phyloP scores from a whole-genome alignment of 2,888 invertebrate genomes.

The Ernsta delagoae region DNA sequence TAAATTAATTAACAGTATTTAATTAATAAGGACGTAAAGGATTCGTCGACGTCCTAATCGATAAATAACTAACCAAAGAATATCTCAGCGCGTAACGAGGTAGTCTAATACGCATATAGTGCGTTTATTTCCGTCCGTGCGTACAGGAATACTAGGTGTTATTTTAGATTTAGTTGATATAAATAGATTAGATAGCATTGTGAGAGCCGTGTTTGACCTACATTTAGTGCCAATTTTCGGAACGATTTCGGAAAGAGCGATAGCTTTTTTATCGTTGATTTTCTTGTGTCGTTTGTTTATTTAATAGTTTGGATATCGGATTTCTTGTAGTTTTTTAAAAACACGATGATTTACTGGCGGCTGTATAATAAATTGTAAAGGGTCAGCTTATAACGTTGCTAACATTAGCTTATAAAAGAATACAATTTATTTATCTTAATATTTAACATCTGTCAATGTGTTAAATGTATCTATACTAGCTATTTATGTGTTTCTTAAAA shows the following conservation, averaged over 20 bases:
- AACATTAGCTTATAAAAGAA: no score
- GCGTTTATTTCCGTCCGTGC: constrained; percentile 70
- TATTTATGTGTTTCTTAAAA: no score
- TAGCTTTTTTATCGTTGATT: constrained; percentile 28
- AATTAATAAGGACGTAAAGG: neutral
- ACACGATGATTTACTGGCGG: no score
- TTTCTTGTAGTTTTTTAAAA: neutral
- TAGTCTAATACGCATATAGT: constrained; percentile 48
- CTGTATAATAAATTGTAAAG: no score
- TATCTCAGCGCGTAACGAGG: constrained; percentile 2
- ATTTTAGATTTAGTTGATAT: constrained; percentile 77
- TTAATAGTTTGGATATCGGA: neutral
- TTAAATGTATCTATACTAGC: no score
- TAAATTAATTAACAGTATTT: neutral
- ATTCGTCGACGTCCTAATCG: no score
- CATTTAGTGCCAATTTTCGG: constrained; percentile 67
- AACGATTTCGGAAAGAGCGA: constrained; percentile 31
- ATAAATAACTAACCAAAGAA: no score
- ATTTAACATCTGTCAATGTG: no score
- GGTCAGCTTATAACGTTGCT: no score
- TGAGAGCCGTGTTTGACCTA: constrained; percentile 65
- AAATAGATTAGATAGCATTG: constrained; percentile 71
- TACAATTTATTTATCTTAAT: no score
- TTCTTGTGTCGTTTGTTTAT: constrained; percentile 5
- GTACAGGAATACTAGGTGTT: constrained; percentile 75